Conservation (phyloP, 2,113 vertebrate species). For the Piliocolobus tephrosceles region DNA sequence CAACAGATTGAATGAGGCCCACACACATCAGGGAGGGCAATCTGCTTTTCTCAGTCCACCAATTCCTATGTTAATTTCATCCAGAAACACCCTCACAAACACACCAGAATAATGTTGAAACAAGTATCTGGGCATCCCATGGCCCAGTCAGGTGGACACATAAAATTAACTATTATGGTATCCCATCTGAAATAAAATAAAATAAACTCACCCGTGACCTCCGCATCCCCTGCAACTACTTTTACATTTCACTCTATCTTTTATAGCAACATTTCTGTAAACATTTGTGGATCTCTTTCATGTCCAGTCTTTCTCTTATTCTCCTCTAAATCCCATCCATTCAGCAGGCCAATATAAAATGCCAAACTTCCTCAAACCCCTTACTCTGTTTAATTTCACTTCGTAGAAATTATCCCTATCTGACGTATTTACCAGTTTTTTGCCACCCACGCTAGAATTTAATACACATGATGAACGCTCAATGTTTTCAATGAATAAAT, state of each 20-base stretch:
- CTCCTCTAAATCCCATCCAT: background rate
- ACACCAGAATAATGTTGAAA: background rate
- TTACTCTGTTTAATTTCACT: background rate
- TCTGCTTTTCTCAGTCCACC: background rate
- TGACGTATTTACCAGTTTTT: background rate
- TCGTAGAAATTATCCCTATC: background rate
- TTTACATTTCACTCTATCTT: background rate
- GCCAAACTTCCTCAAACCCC: background rate
- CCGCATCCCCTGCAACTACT: background rate
- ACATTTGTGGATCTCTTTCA: background rate
- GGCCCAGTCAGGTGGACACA: background rate
- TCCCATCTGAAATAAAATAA: background rate
- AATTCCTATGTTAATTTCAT: background rate
- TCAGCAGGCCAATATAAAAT: background rate
- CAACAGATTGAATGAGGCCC: background rate
- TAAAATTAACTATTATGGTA: background rate
- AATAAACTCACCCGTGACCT: background rate
- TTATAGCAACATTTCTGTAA: background rate
- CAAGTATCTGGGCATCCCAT: background rate
- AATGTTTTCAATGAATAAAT: background rate
- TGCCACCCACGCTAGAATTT: background rate
- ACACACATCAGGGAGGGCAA: background rate
- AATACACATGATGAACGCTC: background rate
- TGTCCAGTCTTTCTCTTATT: background rate
- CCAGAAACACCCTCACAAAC: background rate